Evolutionary conservation across 2,888 invertebrate genomes (phyloP), one percentile per base, ranked within the genome.

Genomic region (Lithophane semibrunnea): DNA sequence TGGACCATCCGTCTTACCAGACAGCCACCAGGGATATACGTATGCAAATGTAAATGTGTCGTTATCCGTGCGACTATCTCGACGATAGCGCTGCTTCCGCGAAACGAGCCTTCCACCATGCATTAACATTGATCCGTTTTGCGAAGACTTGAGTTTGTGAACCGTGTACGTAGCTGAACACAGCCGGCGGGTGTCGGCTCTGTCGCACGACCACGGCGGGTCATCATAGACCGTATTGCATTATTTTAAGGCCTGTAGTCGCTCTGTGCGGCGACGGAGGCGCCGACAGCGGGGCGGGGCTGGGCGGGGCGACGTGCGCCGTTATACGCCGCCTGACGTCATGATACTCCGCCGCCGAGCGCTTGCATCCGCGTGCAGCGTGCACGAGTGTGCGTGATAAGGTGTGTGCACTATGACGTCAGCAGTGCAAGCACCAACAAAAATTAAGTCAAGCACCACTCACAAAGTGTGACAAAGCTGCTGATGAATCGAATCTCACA

Each of bases 261-360:
- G 72, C n/a, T 54, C 18, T 64, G 52, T 58, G 78, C 76, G 63
- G 49, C 21, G 65, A 52, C 47, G 44, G 75, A 85, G 54, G 82
- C 86, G 92, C 87, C 89, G 92, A 90, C 91, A 89, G 91, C 92
- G 92, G 91, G 95, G 95, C 95, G 94, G 93, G 93, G 89, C 92
- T 93, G 94, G 95, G 96, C 95, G 95, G 93, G 94, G 94, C 94
- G 86, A 84, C 82, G 86, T 76, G 85, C 84, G 87, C 88, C 84
- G 85, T 85, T 85, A 85, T 86, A 84, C 79, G 68, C 77, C 70
- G 69, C 47, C 88, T 93, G 93, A 93, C 92, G 93, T 92, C 93
- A 93, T 77, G 80, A 78, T 83, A 86, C 80, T 79, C 73, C 52
- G 37, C 61, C 58, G 49, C 47, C 42, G 58, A 49, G 42, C 73